Percentiles rank a stretch among this genome's conserved stretches.
Conservation (phyloP, 2,888 invertebrate species). For the Apomyelois bistriatella region DNA sequence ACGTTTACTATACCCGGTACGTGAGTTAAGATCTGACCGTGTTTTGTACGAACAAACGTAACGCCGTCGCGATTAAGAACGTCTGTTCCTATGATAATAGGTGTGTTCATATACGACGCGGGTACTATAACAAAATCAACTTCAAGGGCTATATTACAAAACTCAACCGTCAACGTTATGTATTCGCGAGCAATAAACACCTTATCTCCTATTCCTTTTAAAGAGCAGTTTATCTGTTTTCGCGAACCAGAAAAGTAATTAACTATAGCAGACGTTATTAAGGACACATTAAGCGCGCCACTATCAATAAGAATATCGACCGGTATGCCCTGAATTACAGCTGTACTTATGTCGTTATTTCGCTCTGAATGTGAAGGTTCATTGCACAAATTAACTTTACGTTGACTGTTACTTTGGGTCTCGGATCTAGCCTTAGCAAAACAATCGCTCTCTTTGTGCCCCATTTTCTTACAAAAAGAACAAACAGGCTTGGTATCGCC, state of each 20-base stretch:
- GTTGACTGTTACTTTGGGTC: background rate
- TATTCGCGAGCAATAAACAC: background rate
- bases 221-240: constrained; percentile 8
- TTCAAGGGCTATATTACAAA: background rate
- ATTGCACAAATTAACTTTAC: background rate
- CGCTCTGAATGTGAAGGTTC: background rate
- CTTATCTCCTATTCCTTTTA: constrained; percentile 17
- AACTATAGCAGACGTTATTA: constrained; percentile 18
- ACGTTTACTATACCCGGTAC: background rate
- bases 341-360: constrained; percentile 8
- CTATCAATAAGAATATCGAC: constrained; percentile 26
- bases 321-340: constrained; percentile 18
- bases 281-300: constrained; percentile 21
- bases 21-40: constrained; percentile 17
- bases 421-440: background rate
- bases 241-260: constrained; percentile 16
- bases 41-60: constrained; percentile 21
- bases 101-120: constrained; percentile 17
- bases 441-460: constrained; percentile 4
- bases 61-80: constrained; percentile 27
- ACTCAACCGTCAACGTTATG: background rate
- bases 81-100: constrained; percentile 27
- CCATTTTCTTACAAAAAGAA: constrained; percentile 5
- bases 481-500: background rate
- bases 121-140: constrained; percentile 19